Conservation (phyloP, 2,797 vertebrate species). For the Sphenopsis melanotis region DNA sequence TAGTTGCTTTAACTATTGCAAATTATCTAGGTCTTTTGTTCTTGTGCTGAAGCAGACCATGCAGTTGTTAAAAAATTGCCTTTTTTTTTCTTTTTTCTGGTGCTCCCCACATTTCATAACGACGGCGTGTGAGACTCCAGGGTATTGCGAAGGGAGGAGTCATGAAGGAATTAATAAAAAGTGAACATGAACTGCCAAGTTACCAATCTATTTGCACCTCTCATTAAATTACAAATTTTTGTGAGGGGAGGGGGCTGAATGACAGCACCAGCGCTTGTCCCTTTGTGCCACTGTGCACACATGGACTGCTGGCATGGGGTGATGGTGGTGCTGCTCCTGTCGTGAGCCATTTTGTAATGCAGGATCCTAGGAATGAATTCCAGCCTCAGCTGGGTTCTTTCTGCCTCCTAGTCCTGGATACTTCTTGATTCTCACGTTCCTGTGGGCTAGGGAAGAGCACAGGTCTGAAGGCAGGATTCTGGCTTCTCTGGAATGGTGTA, state of each 20-base stretch:
- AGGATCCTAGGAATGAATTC: not conserved
- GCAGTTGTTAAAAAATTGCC: not conserved
- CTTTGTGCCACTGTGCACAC: not conserved
- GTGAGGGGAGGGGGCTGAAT: not conserved
- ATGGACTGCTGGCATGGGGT: accelerated
- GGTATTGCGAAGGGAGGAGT: not conserved
- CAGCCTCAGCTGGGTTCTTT: not conserved
- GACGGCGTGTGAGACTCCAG: not conserved
- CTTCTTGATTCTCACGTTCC: not conserved
- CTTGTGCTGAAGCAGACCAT: not conserved
- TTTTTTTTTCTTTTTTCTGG: not conserved
- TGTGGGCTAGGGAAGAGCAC: not conserved
- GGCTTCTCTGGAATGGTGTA: not conserved
- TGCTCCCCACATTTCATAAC: not conserved
- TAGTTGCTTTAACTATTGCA: not conserved
- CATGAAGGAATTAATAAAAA: not conserved
- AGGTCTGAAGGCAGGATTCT: not conserved
- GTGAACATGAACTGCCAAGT: not conserved
- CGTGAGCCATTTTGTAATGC: not conserved
- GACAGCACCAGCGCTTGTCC: not conserved
- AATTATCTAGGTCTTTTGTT: not conserved
- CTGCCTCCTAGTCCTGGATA: not conserved
- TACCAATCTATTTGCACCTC: not conserved
- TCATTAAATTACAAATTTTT: not conserved
- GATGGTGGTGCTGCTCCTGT: not conserved